Evolutionary conservation across 1,140 invertebrate species (phyloP).

Genomic region (Magallana angulata): DNA sequence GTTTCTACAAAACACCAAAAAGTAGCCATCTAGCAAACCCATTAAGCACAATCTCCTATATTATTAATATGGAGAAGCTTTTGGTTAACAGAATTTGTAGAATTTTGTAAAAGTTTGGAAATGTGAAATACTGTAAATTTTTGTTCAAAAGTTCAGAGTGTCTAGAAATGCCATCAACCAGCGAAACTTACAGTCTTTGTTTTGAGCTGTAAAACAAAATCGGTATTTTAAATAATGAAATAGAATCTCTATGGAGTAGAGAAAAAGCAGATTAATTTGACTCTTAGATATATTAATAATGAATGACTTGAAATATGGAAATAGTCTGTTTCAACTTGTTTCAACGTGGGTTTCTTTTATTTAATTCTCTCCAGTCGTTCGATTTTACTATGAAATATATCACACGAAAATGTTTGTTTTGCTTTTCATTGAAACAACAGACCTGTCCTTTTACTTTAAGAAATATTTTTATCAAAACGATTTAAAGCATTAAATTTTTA

Average conservation of each 20-base stretch:
- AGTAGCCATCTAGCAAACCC: neutral
- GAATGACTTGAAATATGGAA: no score
- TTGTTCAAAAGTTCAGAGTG: neutral
- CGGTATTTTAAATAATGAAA: neutral
- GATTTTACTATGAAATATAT: no score
- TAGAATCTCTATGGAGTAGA: neutral
- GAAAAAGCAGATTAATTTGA: neutral
- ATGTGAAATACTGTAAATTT: neutral
- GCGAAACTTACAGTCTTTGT: neutral
- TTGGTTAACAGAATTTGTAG: neutral
- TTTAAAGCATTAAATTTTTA: no score
- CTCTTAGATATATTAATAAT: no score
- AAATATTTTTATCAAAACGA: no score
- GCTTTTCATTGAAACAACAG: no score
- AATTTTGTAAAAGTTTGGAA: neutral
- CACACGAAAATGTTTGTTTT: no score
- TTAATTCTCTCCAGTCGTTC: no score
- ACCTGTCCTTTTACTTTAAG: no score
- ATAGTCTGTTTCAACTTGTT: no score
- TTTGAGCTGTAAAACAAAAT: neutral
- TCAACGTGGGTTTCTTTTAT: no score
- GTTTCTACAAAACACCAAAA: neutral
- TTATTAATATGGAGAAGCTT: neutral
- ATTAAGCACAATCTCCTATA: neutral
- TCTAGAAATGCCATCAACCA: neutral